Conservation (phyloP, 2,113 vertebrate species). For the Smithornis capensis region DNA sequence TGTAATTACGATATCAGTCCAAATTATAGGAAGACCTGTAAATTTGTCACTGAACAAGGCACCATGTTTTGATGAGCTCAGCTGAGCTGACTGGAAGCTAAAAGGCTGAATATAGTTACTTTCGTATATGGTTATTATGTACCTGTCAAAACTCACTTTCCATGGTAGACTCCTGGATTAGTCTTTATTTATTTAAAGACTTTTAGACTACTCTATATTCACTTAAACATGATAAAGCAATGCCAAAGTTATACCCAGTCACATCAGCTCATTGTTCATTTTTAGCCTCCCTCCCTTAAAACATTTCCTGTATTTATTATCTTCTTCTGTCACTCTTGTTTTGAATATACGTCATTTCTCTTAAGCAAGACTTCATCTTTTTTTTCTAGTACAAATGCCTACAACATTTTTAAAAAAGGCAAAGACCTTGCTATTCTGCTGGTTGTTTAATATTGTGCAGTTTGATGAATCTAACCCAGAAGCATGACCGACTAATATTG, state of each 20-base stretch:
- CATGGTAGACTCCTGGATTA: background rate
- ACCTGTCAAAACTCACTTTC: conserved; percentile 12
- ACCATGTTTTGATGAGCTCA: background rate
- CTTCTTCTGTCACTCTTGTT: background rate
- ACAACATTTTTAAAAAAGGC: background rate
- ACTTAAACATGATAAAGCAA: background rate
- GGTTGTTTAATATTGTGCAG: background rate
- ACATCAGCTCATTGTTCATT: background rate
- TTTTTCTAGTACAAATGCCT: background rate
- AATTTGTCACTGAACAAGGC: background rate
- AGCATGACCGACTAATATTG: background rate
- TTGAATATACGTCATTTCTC: background rate
- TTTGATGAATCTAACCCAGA: background rate
- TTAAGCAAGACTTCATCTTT: background rate
- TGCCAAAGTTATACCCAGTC: background rate
- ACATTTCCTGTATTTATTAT: background rate
- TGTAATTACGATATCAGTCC: background rate
- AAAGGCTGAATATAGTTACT: background rate
- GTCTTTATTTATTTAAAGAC: background rate
- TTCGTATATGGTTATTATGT: background rate
- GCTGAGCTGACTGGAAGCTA: background rate
- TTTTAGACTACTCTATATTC: background rate
- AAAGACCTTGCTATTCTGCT: background rate
- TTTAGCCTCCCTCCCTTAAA: background rate
- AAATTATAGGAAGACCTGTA: background rate